Evolutionary conservation across 1,140 invertebrate genomes (phyloP).

Genomic region (Helicoverpa armigera): DNA sequence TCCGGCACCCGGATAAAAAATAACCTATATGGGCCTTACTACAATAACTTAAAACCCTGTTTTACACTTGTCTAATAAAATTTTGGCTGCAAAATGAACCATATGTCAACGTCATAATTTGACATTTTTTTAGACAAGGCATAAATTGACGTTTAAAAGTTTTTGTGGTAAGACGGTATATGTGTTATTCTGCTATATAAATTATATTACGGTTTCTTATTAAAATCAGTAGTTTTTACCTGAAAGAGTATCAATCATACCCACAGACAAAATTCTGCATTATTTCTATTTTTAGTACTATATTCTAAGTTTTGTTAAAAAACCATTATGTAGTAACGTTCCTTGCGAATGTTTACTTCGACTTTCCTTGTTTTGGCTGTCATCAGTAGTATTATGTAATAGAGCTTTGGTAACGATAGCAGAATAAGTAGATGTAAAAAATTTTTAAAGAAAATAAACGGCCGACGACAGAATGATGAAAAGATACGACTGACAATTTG

Average conservation of each 20-base stretch:
- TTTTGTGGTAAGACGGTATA: too few species aligned
- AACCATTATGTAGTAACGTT: not conserved
- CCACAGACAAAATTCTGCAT: not conserved
- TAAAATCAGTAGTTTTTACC: not conserved
- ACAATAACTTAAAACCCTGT: too few species aligned
- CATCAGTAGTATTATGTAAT: constrained; percentile 71
- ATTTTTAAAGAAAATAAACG: not conserved
- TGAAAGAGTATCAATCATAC: not conserved
- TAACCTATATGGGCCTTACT: too few species aligned
- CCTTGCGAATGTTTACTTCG: constrained; percentile 61
- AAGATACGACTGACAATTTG: too few species aligned
- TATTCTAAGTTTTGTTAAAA: not conserved
- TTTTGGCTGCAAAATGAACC: too few species aligned
- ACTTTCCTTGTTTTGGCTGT: constrained; percentile 69
- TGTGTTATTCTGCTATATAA: too few species aligned
- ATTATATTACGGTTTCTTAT: not conserved
- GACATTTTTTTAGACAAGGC: too few species aligned
- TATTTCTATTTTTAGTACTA: not conserved
- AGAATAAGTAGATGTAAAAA: not conserved
- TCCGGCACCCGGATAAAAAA: too few species aligned
- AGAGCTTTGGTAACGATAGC: constrained; percentile 57
- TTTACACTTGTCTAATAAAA: too few species aligned
- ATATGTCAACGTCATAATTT: too few species aligned
- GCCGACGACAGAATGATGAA: too few species aligned
- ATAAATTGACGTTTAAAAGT: too few species aligned